Conservation (phyloP, 1,140 invertebrate genomes). For the Anastatus disparis region DNA sequence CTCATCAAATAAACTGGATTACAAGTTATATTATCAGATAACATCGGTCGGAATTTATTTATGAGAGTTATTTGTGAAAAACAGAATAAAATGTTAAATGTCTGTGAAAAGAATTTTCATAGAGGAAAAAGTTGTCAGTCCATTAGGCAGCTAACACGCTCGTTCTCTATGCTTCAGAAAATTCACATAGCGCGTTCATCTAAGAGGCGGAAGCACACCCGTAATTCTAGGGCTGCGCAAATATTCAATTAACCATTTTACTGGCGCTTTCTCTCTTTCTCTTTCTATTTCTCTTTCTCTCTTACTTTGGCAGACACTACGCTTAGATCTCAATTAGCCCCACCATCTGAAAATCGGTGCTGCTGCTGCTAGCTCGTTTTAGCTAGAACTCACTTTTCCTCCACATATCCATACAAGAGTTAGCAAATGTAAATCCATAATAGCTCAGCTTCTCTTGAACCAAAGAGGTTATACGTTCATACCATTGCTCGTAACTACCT, state of each 20-base stretch:
- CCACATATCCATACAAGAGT: background rate
- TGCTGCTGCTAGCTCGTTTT: too few relatives aligned
- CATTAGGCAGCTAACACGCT: background rate
- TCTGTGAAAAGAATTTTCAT: background rate
- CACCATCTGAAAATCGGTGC: background rate
- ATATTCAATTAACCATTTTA: slow-evolving; percentile 36
- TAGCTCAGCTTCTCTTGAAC: background rate
- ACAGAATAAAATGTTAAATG: too few relatives aligned
- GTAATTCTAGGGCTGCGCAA: slow-evolving; percentile 8
- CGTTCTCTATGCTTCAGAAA: background rate
- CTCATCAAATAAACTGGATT: too few relatives aligned
- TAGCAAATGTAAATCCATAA: slow-evolving; percentile 34
- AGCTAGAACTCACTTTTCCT: slow-evolving; percentile 18
- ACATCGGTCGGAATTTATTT: too few relatives aligned
- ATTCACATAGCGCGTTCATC: background rate
- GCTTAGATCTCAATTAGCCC: slow-evolving; percentile 39
- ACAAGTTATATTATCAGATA: too few relatives aligned
- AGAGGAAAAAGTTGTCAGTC: background rate
- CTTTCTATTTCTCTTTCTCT: too few relatives aligned
- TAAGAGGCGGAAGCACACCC: background rate
- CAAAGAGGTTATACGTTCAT: too few relatives aligned
- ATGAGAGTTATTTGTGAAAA: too few relatives aligned
- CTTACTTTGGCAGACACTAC: background rate
- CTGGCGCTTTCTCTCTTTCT: too few relatives aligned
- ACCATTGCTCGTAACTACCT: slow-evolving; percentile 36